Evolutionary conservation across 2,113 vertebrate species (phyloP).

Genomic region (Callopanchax toddi): DNA sequence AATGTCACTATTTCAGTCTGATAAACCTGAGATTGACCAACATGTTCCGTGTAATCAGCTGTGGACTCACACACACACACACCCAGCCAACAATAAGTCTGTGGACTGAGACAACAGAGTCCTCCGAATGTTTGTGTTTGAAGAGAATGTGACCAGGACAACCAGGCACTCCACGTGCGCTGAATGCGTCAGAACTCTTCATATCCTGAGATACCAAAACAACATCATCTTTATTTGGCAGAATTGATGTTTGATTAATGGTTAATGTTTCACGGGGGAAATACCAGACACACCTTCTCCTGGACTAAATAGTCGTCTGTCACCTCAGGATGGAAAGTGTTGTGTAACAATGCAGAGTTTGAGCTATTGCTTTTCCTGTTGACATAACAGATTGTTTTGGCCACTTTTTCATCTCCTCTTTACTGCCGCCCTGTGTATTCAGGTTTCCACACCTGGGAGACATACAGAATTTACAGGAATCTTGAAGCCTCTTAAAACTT

Average conservation of each 20-base stretch:
- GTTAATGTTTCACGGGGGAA: conserved; percentile 71
- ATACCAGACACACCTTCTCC: conserved; percentile 62
- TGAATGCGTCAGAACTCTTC: conserved; percentile 53
- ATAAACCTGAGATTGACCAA: conserved; percentile 12
- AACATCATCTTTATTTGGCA: conserved; percentile 44
- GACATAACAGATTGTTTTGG: conserved; percentile 37
- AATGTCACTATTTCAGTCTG: conserved; percentile 5
- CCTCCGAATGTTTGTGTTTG: conserved; percentile 37
- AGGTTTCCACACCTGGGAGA: conserved; percentile 29
- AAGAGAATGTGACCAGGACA: conserved; percentile 52
- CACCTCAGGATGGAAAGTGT: conserved; percentile 1
- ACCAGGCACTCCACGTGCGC: conserved; percentile 28
- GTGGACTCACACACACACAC: conserved; percentile 54
- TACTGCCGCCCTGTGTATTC: conserved; percentile 2
- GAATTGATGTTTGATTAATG: conserved; percentile 76
- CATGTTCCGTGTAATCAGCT: conserved; percentile 55
- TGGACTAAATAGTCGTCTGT: neutral
- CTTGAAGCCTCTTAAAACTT: conserved; percentile 4
- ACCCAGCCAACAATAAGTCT: conserved; percentile 48
- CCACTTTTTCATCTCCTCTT: conserved; percentile 16
- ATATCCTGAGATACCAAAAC: conserved; percentile 57
- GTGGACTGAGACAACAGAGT: conserved; percentile 52
- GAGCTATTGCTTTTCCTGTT: conserved; percentile 20
- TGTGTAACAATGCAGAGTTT: conserved; percentile 16
- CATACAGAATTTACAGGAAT: neutral